phyloP scores from a whole-genome alignment of 2,113 vertebrate species.

The Parus major region DNA sequence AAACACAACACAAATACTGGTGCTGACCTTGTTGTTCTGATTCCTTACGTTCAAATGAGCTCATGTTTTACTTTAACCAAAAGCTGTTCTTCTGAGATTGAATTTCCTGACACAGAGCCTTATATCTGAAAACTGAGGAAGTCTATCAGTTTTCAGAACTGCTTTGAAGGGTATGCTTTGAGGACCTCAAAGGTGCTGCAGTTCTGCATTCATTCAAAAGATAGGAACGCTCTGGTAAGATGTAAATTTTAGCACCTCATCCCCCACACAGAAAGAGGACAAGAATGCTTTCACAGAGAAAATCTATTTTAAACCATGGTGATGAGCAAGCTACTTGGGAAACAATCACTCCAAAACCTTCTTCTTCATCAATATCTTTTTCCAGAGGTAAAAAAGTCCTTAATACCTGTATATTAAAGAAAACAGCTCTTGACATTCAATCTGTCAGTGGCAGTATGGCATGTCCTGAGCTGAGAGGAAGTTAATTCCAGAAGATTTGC shows the following conservation, averaged over 20 bases:
- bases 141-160: not conserved
- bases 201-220: not conserved
- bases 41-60: not conserved
- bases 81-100: not conserved
- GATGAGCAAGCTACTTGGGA: not conserved
- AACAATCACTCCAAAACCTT: not conserved
- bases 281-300: not conserved
- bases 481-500: not conserved
- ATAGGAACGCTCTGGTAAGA: not conserved
- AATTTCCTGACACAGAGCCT: not conserved
- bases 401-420: not conserved
- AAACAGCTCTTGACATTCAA: not conserved
- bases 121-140: not conserved
- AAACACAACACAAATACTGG: not conserved
- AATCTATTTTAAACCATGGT: not conserved
- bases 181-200: not conserved
- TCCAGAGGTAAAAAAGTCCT: not conserved
- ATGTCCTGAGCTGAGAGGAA: not conserved
- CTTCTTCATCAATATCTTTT: not conserved
- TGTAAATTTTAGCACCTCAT: not conserved
- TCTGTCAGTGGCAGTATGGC: not conserved
- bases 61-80: not conserved
- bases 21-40: not conserved
- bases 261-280: not conserved
- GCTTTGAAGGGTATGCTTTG: not conserved